Evolutionary conservation across 2,113 vertebrate species (phyloP).

Genomic region (Taxidea taxus): DNA sequence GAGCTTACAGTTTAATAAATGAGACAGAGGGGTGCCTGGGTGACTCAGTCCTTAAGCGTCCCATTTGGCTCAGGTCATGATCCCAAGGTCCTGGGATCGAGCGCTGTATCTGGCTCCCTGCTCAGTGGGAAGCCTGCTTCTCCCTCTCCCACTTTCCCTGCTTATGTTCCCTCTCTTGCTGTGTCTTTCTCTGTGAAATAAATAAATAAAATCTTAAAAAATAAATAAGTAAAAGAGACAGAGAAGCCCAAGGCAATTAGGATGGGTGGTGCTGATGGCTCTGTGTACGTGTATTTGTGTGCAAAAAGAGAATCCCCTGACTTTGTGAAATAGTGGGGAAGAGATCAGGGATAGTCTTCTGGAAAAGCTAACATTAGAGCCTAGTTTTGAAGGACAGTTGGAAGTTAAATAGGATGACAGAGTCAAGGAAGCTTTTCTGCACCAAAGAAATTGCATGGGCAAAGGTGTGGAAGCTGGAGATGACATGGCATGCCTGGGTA

Average conservation of each 20-base stretch:
- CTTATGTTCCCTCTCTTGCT: too few species aligned
- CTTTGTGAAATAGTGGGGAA: not conserved
- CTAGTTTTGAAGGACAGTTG: not conserved
- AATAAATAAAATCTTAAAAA: too few species aligned
- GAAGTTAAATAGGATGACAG: not conserved
- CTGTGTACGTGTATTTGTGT: not conserved
- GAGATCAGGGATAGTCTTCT: not conserved
- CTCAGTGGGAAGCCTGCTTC: too few species aligned
- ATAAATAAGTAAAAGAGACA: not conserved
- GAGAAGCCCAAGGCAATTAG: not conserved
- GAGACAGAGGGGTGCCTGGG: not conserved
- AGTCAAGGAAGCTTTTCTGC: not conserved
- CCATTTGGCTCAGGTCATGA: too few species aligned
- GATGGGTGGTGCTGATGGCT: not conserved
- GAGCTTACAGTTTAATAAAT: not conserved
- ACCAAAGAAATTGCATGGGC: not conserved
- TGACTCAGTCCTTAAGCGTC: too few species aligned
- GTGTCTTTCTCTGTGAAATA: too few species aligned
- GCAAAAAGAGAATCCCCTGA: not conserved
- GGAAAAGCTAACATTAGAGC: not conserved
- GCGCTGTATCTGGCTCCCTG: too few species aligned
- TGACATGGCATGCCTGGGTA: not conserved
- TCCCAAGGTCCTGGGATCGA: too few species aligned
- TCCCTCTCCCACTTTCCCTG: too few species aligned
- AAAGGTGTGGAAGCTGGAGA: not conserved